Evolutionary conservation across 2,113 vertebrate species (phyloP).

Genomic region (Melozone crissalis): DNA sequence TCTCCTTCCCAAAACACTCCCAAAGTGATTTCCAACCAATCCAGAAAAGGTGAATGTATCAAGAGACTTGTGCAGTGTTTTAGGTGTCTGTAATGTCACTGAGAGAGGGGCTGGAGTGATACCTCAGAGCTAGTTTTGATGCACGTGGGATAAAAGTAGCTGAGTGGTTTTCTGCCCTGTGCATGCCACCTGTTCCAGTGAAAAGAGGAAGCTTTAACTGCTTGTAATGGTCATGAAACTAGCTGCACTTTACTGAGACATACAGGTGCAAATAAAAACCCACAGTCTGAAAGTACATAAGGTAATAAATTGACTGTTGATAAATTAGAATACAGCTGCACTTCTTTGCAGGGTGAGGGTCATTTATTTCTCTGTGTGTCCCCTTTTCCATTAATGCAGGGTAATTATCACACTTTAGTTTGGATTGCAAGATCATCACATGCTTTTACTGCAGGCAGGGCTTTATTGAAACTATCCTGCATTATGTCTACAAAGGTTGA

Average conservation of each 20-base stretch:
- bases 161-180: not conserved
- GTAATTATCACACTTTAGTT: conserved; percentile 10
- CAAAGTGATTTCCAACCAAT: not conserved
- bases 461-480: conserved; percentile 18
- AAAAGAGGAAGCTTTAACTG: conserved; percentile 57
- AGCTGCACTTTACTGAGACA: not conserved
- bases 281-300: not conserved
- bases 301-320: not conserved
- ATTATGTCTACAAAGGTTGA: not conserved
- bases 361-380: not conserved
- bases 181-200: conserved; percentile 39
- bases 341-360: not conserved
- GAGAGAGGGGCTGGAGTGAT: not conserved
- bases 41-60: not conserved
- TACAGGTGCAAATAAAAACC: conserved; percentile 25
- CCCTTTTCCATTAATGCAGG: not conserved
- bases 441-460: conserved; percentile 1
- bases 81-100: not conserved
- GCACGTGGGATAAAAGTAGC: not conserved
- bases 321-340: not conserved
- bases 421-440: not conserved
- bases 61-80: not conserved
- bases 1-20: not conserved
- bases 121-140: not conserved
- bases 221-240: conserved; percentile 23